A percentile compares a stretch with the other conserved stretches of the same genome.
phyloP scores from a whole-genome alignment of 1,140 invertebrate genomes.

The Drosophila kohkoa region DNA sequence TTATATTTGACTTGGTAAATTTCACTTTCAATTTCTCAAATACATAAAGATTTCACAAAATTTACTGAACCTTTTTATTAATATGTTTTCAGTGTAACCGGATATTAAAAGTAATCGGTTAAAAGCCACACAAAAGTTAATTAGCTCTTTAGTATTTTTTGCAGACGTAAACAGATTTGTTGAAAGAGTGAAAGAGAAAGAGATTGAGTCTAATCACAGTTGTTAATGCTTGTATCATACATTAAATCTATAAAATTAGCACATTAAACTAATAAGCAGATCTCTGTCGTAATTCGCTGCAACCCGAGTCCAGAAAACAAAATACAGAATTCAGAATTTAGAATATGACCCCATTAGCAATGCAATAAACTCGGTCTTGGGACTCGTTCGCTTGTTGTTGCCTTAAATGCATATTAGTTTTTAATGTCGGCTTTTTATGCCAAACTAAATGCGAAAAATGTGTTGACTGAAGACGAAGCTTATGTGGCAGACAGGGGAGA shows the following conservation, averaged over 20 bases:
- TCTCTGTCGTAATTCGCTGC: neutral
- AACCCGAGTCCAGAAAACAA: slow-evolving; percentile 5
- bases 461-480: slow-evolving; percentile 28
- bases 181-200: neutral
- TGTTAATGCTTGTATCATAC: slow-evolving; percentile 2
- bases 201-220: neutral
- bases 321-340: too few relatives aligned
- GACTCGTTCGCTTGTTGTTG: slow-evolving; percentile 18
- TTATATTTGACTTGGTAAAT: too few relatives aligned
- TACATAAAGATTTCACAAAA: too few relatives aligned
- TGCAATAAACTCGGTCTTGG: slow-evolving; percentile 16
- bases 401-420: slow-evolving; percentile 63
- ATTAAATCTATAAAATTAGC: slow-evolving; percentile 19
- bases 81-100: too few relatives aligned
- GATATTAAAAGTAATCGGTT: too few relatives aligned
- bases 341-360: neutral
- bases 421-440: slow-evolving; percentile 61
- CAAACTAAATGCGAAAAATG: slow-evolving; percentile 77
- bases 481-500: neutral
- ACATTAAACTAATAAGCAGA: slow-evolving; percentile 11
- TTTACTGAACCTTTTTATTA: too few relatives aligned
- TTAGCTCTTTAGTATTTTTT: neutral
- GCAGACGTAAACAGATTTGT: neutral
- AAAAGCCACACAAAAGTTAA: too few relatives aligned
- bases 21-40: too few relatives aligned